Base-by-base conservation (phyloP, 2,113 vertebrate species). In the Brienomyrus longianalis region DNA sequence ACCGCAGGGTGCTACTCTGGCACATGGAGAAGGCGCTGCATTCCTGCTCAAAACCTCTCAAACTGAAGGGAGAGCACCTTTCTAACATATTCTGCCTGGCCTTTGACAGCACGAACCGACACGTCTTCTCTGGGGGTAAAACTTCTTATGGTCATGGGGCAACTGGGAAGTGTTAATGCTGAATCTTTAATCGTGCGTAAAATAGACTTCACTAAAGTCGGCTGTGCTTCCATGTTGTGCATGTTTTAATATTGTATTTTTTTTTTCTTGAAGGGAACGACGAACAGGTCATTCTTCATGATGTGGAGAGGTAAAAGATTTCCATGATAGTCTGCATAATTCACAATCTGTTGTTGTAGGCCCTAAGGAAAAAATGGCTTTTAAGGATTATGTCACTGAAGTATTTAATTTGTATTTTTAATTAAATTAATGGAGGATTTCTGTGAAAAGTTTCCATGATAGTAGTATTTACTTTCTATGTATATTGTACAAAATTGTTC, bases 71-170 rank as follows among this genome's bases (percentile, higher is more conserved):
- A 43, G 98, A 99, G 45, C 98, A 99, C 92, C 97, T 98, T 91
- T 99, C 98, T 47, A 99, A 99, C 92, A 99, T 99, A 93, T 99
- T 99, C 95, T 99, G 98, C 91, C 94, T 99, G 8, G 98, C 98
- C 90, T 99, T 99, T 92, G 98, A 99, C 96, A 99, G 98, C 92
- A 97, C 97, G 85, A 99, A 99, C 94, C 98, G 95, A 0, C 97
- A 96, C 91, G 97, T 99, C 52, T 99, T 99, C 93, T 99, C 98
- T 92, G 98, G 98, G 92, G 98, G 98, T 99, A 94, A 96, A 95
- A 31, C 89, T 13, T 19, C 56, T 66, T 23, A 10, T 15, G 9
- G 7, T 88, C 19, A 8, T 39, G 11, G 51, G 13, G 31, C 31
- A 39, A 87, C 10, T 48, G 83, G 83, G 52, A 39, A 39, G 27